Evolutionary conservation across 2,113 vertebrate genomes (phyloP), one percentile per base, ranked within the genome.

Genomic region (Tetrax tetrax): DNA sequence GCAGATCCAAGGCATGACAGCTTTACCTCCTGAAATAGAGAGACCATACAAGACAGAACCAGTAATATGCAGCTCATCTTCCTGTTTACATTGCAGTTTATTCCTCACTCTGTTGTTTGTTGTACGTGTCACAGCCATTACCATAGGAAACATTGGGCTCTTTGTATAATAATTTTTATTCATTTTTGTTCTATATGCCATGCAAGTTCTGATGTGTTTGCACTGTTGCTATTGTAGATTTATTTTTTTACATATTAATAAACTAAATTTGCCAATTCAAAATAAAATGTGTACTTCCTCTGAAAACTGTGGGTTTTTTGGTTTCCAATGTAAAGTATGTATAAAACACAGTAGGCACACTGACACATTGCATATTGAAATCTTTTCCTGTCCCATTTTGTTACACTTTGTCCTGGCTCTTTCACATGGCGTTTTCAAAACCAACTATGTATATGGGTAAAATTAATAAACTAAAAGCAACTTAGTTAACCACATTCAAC

Each of bases 1-100:
- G 76, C 97, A 98, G 98, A 98, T 98, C 68, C 98, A 98, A 94
- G 98, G 98, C 64, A 98, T 98, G 98, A 98, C 98, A 24, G 97
- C 98, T 10, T 94, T 97, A 28, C 98, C 98, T 19, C 98, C 98
- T 53, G 96, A 98, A 19, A 96, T 98, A 80, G 94, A 97, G 71
- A 96, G 97, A 70, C 97, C 98, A 0, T 98, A 98, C 35, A 95
- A 93, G 79, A 56, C 94, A 56, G 98, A 98, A 37, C 95, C 98
- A 57, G 37, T 95, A 93, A 95, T 86, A 87, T 98, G 98, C 80
- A 87, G 71, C 25, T 91, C 85, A 5, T 92, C 98, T 61, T 86
- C 96, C 12, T 78, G 84, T 53, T 85, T 89, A 69, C 41, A 3
- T 37, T 60, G 59, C 51, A 77, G 23, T 54, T 47, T 85, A 76